Base-by-base conservation (phyloP, 1,140 invertebrate genomes). In the Calephelis virginiensis region DNA sequence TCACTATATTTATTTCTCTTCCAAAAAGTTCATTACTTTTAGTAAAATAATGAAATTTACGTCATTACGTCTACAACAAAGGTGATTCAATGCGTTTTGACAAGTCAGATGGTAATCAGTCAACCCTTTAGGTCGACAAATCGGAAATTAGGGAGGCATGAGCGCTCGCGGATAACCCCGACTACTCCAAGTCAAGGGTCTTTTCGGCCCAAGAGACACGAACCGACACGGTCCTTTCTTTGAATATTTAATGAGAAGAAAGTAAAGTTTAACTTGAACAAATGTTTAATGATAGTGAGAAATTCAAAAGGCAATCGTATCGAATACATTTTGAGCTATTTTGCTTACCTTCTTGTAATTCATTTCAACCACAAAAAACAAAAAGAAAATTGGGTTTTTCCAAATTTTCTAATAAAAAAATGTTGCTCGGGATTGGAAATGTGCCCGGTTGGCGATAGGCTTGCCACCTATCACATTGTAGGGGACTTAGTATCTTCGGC, bases 41-140 rank as follows among this genome's bases (percentile, higher is more conserved):
- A 68, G 53, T 60, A 67, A 66, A 66, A 77, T 70, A 76, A 72
- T 74, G 72, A 71, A 75, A 76, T 73, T 80, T 77, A 71, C 69
- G 75, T 80, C 81, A 83, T 75, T 76, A 71, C 70, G 73, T 80
- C 80, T 79, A 73, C 74, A 77, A 82, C 83, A 85, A 83, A 85
- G 80, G 77, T 74, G 74, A 74, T 71, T 70, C 73, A 80, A 87
- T 82, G 82, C 77, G 76, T 80, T 83, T 72, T 81, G 87, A 90
- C 83, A 86, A 86, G 83, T 82, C 84, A 86, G 85, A 88, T 86
- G 85, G 82, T 86, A 90, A 90, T 89, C 85, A 89, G 80, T 86
- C 82, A 89, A 88, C 85, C 87, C 85, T 87, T 84, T 83, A 76
- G 81, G 82, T 81, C 83, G 87, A 84, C 85, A 88, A 90, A 90